A percentile compares a stretch with the other conserved stretches of the same genome.
phyloP scores from a whole-genome alignment of 2,113 vertebrate genomes.

The Calidris pygmaea region DNA sequence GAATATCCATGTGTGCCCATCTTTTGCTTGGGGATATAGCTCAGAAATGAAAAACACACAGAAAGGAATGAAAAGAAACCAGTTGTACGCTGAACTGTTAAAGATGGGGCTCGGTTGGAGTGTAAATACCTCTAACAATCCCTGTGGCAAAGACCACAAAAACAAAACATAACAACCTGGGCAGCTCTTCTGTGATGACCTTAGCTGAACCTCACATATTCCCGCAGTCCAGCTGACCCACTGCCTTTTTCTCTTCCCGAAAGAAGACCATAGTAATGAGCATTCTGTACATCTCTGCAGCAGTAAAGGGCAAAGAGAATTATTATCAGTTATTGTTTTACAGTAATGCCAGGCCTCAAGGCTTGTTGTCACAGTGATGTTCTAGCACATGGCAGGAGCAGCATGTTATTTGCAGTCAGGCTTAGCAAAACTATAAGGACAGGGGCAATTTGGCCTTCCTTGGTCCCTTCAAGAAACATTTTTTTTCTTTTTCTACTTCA shows the following conservation, averaged over 20 bases:
- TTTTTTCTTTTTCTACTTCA: not conserved
- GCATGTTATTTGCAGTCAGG: not conserved
- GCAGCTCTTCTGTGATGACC: not conserved
- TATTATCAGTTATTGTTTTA: conserved; percentile 17
- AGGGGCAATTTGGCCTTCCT: not conserved
- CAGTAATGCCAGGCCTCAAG: not conserved
- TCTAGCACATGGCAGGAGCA: not conserved
- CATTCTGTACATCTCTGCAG: not conserved
- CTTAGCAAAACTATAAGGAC: not conserved
- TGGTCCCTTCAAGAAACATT: not conserved
- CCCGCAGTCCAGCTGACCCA: not conserved
- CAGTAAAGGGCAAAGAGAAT: conserved; percentile 4
- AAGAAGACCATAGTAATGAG: not conserved
- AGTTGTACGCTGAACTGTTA: not conserved
- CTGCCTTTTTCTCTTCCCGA: not conserved
- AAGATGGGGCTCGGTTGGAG: not conserved
- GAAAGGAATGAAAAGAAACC: not conserved
- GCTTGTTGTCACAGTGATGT: conserved; percentile 6
- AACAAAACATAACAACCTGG: not conserved
- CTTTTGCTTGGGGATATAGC: not conserved
- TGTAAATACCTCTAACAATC: not conserved
- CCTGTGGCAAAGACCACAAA: not conserved
- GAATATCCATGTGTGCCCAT: not conserved
- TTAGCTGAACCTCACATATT: not conserved
- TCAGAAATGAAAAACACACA: conserved; percentile 13